Evolutionary conservation across 2,797 vertebrate genomes (phyloP).

Genomic region (Gadopsis marmoratus): DNA sequence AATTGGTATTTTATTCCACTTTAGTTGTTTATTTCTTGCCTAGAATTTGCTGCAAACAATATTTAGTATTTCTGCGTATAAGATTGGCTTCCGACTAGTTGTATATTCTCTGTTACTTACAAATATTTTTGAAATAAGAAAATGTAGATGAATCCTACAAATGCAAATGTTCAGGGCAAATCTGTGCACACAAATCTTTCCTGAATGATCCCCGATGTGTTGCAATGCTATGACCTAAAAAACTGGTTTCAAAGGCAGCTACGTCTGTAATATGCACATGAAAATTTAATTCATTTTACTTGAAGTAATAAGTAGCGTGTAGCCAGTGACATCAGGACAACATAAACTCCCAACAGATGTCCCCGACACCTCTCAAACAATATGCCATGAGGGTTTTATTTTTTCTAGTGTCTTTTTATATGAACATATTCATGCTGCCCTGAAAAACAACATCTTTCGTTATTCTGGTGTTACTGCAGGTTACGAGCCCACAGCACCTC

Average conservation of each 20-base stretch:
- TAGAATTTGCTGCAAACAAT: neutral
- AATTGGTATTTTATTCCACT: neutral
- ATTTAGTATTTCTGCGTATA: neutral
- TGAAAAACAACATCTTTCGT: conserved; percentile 14
- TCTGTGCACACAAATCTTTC: neutral
- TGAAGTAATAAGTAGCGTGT: neutral
- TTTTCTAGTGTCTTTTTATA: neutral
- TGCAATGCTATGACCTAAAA: neutral
- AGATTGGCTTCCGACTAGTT: neutral
- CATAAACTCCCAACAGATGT: neutral
- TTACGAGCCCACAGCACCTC: conserved; percentile 92
- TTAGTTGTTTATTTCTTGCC: neutral
- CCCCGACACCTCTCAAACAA: neutral
- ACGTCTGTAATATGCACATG: neutral
- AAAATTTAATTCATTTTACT: neutral
- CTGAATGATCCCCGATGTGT: neutral
- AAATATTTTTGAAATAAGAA: neutral
- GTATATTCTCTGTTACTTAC: neutral
- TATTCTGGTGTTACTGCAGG: conserved; percentile 79
- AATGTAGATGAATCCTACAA: neutral
- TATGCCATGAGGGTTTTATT: neutral
- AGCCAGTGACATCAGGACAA: neutral
- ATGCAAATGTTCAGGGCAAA: neutral
- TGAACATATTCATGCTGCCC: neutral
- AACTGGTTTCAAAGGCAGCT: neutral